Conservation (phyloP, 2,113 vertebrate genomes). For the Saimiri boliviensis region DNA sequence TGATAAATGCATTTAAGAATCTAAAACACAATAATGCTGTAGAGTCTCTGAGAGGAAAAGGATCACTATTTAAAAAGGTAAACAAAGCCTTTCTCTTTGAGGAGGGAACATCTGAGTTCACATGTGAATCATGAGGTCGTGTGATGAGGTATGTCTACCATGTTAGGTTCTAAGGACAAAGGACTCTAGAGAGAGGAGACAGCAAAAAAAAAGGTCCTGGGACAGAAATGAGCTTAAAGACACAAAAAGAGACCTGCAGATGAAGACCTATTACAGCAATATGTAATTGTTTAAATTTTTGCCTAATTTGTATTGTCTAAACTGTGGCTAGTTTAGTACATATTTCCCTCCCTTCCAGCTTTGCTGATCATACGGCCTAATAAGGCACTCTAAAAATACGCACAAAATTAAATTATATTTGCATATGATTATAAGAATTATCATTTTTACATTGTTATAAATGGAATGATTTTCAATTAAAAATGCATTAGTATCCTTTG, state of each 20-base stretch:
- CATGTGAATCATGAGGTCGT: neutral
- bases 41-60: neutral
- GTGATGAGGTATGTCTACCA: neutral
- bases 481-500: neutral
- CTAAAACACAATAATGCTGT: neutral
- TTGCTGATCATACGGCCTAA: neutral
- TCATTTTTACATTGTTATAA: neutral
- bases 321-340: neutral
- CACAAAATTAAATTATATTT: neutral
- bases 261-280: neutral
- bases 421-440: neutral
- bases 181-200: neutral
- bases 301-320: conserved; percentile 9
- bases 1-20: neutral
- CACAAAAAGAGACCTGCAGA: neutral
- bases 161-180: neutral
- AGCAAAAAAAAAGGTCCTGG: neutral
- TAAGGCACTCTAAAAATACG: neutral
- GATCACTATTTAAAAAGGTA: neutral
- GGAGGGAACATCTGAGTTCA: neutral
- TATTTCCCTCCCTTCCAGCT: neutral
- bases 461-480: neutral
- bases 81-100: neutral
- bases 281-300: neutral
- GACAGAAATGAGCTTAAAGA: neutral